phyloP scores from a whole-genome alignment of 2,888 invertebrate genomes.

The Tenthredo notha region DNA sequence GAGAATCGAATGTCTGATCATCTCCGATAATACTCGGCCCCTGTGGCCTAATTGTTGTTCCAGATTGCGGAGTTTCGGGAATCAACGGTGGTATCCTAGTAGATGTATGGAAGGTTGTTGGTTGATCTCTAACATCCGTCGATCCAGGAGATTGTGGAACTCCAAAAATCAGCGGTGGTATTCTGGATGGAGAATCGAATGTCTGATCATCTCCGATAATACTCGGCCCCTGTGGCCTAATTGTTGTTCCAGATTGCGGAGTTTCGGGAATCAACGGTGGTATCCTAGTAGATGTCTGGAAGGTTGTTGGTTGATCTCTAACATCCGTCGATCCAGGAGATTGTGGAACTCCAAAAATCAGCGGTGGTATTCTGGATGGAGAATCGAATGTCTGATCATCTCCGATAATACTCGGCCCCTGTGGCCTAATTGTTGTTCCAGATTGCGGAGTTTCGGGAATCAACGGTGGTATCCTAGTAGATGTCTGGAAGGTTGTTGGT shows the following conservation, averaged over 20 bases:
- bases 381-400: not conserved
- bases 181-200: not conserved
- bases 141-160: not conserved
- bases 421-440: not conserved
- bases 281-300: not conserved
- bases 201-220: not conserved
- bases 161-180: not conserved
- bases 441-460: constrained; percentile 4
- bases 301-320: no score
- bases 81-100: not conserved
- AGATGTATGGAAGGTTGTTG: not conserved
- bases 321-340: not conserved
- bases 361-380: not conserved
- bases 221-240: not conserved
- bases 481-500: not conserved
- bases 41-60: not conserved
- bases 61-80: constrained; percentile 7
- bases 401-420: not conserved
- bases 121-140: not conserved
- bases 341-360: not conserved
- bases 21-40: not conserved
- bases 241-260: not conserved
- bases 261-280: not conserved
- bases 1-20: not conserved
- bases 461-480: not conserved